These are phyloP conservation scores for Falco punctatus DNA, from an alignment of 2,113 vertebrate species.

Conservation along the genomic window DNA sequence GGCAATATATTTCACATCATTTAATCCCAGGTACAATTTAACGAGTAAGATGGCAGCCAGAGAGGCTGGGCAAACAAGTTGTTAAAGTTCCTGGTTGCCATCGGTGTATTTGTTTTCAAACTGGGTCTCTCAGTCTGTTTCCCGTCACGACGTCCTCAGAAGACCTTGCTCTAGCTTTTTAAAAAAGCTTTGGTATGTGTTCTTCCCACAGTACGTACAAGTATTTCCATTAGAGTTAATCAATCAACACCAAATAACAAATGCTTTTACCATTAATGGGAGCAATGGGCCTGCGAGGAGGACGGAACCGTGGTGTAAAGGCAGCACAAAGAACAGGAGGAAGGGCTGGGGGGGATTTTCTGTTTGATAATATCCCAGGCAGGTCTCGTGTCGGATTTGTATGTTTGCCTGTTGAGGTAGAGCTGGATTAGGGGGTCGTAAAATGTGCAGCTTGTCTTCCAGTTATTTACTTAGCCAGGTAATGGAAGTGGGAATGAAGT, in stretches of 20 bases:
- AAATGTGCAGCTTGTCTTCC: background rate
- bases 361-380: background rate
- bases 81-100: background rate
- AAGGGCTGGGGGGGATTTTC: background rate
- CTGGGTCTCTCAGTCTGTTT: slow-evolving; percentile 4
- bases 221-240: slow-evolving; percentile 50
- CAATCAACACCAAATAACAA: slow-evolving; percentile 37
- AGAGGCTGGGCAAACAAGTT: background rate
- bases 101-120: background rate
- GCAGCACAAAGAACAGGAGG: background rate
- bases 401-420: background rate
- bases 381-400: background rate
- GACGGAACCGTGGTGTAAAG: background rate
- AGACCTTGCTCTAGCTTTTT: background rate
- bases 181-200: background rate
- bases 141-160: slow-evolving; percentile 23
- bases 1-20: background rate
- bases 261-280: slow-evolving; percentile 43
- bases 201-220: background rate
- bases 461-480: background rate
- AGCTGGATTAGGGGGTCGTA: background rate
- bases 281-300: background rate
- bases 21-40: background rate
- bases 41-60: background rate
- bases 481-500: background rate